phyloP scores from a whole-genome alignment of 2,888 invertebrate species.

The Oligia strigilis region DNA sequence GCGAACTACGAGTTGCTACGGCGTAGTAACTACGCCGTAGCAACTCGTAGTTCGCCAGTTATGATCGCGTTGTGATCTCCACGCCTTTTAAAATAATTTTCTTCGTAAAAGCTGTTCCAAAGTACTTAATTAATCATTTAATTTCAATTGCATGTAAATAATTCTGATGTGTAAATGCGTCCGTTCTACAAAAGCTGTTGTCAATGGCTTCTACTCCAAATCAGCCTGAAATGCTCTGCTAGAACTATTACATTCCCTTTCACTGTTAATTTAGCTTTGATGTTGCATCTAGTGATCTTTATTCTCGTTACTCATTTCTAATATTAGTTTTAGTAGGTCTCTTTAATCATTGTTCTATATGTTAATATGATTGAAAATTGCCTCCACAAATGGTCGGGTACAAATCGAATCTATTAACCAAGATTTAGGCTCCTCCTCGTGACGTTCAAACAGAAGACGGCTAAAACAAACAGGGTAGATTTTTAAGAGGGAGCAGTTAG shows the following conservation, averaged over 20 bases:
- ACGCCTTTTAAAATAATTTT: neutral
- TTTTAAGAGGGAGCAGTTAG: too few relatives aligned
- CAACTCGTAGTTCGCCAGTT: too few relatives aligned
- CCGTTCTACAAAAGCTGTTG: neutral
- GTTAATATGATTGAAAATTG: neutral
- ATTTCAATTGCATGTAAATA: neutral
- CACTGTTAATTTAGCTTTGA: neutral
- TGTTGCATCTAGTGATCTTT: neutral
- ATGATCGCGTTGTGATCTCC: neutral
- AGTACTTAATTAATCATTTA: neutral
- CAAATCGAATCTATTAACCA: neutral
- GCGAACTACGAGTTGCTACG: neutral
- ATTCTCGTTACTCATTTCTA: neutral
- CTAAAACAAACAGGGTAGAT: too few relatives aligned
- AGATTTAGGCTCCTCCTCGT: too few relatives aligned
- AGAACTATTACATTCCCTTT: neutral
- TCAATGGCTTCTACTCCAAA: neutral
- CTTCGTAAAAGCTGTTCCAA: neutral
- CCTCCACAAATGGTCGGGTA: neutral
- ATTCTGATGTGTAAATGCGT: neutral
- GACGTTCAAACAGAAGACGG: too few relatives aligned
- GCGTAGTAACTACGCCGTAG: neutral
- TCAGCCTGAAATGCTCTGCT: neutral
- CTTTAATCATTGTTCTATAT: neutral
- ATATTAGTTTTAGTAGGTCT: neutral